Evolutionary conservation across 1,140 invertebrate genomes (phyloP), one percentile per base, ranked within the genome.

Genomic region (Harpegnathos saltator): DNA sequence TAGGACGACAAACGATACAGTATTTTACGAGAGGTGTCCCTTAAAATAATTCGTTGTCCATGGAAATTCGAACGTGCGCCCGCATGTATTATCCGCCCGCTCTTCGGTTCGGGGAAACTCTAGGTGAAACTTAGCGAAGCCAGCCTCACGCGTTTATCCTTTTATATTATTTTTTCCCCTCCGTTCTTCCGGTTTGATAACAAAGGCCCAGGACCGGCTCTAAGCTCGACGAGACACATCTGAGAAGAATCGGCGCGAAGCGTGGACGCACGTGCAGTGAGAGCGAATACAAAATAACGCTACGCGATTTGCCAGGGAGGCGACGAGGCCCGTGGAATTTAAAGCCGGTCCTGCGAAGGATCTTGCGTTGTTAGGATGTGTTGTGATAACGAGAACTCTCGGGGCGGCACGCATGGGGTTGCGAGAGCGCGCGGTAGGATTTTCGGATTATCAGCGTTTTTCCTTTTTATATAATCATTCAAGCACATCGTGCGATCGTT

Each of bases 21-120:
- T 44, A n/a, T n/a, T n/a, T n/a, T 58, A n/a, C 29, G 11, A 19
- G 11, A 19, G 73, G 14, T 65, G 48, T 38, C 14, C 3, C 80
- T 74, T 82, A 75, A 82, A 82, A 73, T 74, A 82, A 82, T 82
- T 82, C 80, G 59, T 82, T 82, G 80, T 82, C 29, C 59, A 24
- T 82, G 17, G 26, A 74, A 74, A 82, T 73, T 50, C 59, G 4
- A 82, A 82, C 2, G 29, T 63, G 48, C 48, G 50, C 22, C 3
- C 19, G n/a, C 24, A 50, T 50, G 56, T 52, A 3, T 63, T 68
- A 15, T 29, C n/a, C 11, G 12, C 1, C 3, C 14, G 29, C n/a
- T 22, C n/a, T 52, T n/a, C n/a, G n/a, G n/a, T n/a, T n/a, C n/a
- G n/a, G n/a, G n/a, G 24, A 68, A 14, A 44, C 22, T 77, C 61